Percentiles rank a stretch among this genome's conserved stretches.
Conservation (phyloP, 2,797 vertebrate species). For the Ctenopoma multispine region DNA sequence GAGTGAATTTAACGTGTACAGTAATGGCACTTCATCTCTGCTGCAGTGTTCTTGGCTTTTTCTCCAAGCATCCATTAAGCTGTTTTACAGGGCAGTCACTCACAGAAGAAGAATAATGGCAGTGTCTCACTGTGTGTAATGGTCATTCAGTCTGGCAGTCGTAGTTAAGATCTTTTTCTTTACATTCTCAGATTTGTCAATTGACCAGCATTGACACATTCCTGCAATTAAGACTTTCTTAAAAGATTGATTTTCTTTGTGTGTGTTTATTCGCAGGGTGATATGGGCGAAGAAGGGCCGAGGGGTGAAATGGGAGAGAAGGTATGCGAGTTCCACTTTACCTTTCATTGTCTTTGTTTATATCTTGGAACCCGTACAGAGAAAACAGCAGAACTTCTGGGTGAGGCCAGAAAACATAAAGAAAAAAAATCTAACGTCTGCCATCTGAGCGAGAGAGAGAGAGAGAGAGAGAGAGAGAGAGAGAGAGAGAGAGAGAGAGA, state of each 20-base stretch:
- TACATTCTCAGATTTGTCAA: background rate
- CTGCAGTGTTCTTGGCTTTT: constrained; percentile 2
- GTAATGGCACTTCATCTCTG: constrained; percentile 35
- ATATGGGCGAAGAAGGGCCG: constrained; percentile 90
- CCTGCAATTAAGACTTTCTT: background rate
- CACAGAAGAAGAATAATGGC: constrained; percentile 11
- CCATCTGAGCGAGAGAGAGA: constrained; percentile 52
- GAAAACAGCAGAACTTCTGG: constrained; percentile 35
- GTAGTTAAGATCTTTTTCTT: constrained; percentile 1
- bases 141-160: constrained; percentile 5
- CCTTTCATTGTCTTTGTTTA: constrained; percentile 45
- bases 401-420: constrained; percentile 35
- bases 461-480: background rate
- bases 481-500: background rate
- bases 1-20: constrained; percentile 31
- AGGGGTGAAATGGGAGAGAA: constrained; percentile 94
- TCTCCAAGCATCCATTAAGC: constrained; percentile 26
- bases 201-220: constrained; percentile 14
- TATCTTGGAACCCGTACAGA: constrained; percentile 42
- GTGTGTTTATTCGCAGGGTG: constrained; percentile 85
- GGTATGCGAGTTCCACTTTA: constrained; percentile 81
- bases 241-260: constrained; percentile 17
- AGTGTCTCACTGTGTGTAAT: constrained; percentile 25
- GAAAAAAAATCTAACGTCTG: constrained; percentile 41
- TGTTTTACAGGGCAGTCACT: constrained; percentile 31